Percentiles rank a stretch among this genome's conserved stretches.
phyloP scores from a whole-genome alignment of 2,113 vertebrate genomes.

The Peromyscus polionotus region DNA sequence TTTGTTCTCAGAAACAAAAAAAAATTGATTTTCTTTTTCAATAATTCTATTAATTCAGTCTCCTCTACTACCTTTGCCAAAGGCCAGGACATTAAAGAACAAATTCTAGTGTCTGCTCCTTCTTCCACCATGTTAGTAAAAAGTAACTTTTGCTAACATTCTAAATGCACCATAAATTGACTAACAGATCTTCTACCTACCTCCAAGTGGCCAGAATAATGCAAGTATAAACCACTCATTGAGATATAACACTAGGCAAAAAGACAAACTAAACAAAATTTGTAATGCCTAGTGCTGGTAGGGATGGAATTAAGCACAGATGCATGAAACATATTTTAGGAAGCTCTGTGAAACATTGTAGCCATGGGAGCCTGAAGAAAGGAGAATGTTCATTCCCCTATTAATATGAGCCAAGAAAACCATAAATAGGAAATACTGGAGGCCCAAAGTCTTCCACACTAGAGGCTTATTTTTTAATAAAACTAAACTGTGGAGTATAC shows the following conservation, averaged over 20 bases:
- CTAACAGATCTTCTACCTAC: not conserved
- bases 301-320: constrained; percentile 3
- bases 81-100: constrained; percentile 69
- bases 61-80: constrained; percentile 58
- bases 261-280: not conserved
- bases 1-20: constrained; percentile 73
- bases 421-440: constrained; percentile 28
- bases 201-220: constrained; percentile 17
- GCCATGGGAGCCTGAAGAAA: not conserved
- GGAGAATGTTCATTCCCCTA: not conserved
- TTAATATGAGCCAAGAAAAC: constrained; percentile 56
- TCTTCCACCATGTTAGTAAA: not conserved
- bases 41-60: constrained; percentile 77
- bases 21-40: constrained; percentile 79
- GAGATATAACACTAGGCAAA: constrained; percentile 29
- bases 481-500: constrained; percentile 15
- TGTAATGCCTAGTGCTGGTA: constrained; percentile 14
- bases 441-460: constrained; percentile 1
- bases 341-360: not conserved
- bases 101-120: constrained; percentile 44
- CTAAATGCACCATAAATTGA: constrained; percentile 17
- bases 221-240: not conserved
- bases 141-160: not conserved
- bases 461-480: constrained; percentile 19
- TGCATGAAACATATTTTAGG: not conserved